A percentile compares a stretch with the other conserved stretches of the same genome.
These are phyloP conservation scores for Ivindomyrus marchei DNA, from an alignment of 2,113 vertebrate genomes.

Conservation along the genomic window DNA sequence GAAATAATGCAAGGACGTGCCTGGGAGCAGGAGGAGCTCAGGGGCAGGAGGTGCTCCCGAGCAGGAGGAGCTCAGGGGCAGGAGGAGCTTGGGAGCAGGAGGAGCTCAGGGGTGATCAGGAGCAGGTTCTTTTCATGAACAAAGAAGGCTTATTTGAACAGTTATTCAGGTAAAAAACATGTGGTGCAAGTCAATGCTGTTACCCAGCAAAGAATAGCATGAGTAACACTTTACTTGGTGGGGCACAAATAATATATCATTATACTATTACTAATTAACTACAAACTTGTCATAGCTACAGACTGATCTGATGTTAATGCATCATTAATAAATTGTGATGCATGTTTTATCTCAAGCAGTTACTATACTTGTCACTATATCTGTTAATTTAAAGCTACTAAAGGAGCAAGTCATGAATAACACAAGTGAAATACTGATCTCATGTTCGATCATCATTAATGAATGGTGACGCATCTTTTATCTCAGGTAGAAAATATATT, in stretches of 20 bases:
- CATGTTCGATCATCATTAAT: not conserved
- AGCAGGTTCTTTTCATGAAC: not conserved
- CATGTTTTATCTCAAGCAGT: not conserved
- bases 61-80: too few species aligned
- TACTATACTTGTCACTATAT: not conserved
- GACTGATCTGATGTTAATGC: not conserved
- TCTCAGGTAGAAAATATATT: not conserved
- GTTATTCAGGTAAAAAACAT: not conserved
- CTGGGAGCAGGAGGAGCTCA: too few species aligned
- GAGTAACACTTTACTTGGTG: too few species aligned
- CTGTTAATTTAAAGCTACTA: not conserved
- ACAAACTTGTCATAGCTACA: not conserved
- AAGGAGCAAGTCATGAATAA: not conserved
- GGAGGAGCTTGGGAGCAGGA: too few species aligned
- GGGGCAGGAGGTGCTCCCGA: rapidly evolving
- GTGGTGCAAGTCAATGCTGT: not conserved
- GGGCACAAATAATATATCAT: not conserved
- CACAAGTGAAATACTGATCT: not conserved
- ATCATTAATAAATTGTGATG: not conserved
- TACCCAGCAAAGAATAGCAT: not conserved
- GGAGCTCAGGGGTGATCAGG: not conserved
- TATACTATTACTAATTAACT: not conserved
- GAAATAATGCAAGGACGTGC: not conserved
- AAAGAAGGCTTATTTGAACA: not conserved
- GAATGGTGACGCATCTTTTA: not conserved